These are phyloP conservation scores for Cabera pusaria DNA, from an alignment of 2,888 invertebrate species.

Conservation along the genomic window DNA sequence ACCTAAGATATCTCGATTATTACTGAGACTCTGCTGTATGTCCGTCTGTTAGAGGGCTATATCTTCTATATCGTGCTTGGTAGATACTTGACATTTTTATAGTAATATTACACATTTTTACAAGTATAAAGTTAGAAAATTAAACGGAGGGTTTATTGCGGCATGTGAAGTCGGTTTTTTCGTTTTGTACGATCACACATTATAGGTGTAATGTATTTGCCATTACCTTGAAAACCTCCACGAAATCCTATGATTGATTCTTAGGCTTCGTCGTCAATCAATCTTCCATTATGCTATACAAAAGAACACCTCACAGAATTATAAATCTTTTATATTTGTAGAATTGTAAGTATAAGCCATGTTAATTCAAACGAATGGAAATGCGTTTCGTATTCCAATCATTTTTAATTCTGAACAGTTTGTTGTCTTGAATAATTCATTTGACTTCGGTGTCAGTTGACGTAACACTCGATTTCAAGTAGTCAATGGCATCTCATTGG, in stretches of 20 bases:
- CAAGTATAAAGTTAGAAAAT: too few relatives aligned
- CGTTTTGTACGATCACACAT: too few relatives aligned
- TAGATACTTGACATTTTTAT: too few relatives aligned
- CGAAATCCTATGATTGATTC: constrained; percentile 25
- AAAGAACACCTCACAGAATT: constrained; percentile 10
- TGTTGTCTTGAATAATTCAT: constrained; percentile 54
- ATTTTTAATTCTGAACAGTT: constrained; percentile 47
- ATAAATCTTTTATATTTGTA: constrained; percentile 6
- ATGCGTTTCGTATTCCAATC: constrained; percentile 45
- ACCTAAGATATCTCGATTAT: too few relatives aligned
- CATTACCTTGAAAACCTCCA: constrained; percentile 28
- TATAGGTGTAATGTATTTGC: too few relatives aligned
- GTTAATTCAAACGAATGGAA: constrained; percentile 40
- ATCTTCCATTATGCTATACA: constrained; percentile 14
- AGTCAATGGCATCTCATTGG: constrained; percentile 21
- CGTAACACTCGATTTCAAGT: constrained; percentile 41
- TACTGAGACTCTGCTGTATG: too few relatives aligned
- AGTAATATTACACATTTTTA: too few relatives aligned
- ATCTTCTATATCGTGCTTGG: too few relatives aligned
- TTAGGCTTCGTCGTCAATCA: constrained; percentile 9
- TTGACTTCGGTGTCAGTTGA: constrained; percentile 36
- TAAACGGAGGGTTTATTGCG: too few relatives aligned
- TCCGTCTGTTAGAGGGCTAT: too few relatives aligned
- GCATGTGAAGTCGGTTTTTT: too few relatives aligned
- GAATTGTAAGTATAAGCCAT: constrained; percentile 5